A percentile compares a stretch with the other conserved stretches of the same genome.
These are phyloP conservation scores for Erethizon dorsatum DNA, from an alignment of 2,797 vertebrate species.

Conservation along the genomic window DNA sequence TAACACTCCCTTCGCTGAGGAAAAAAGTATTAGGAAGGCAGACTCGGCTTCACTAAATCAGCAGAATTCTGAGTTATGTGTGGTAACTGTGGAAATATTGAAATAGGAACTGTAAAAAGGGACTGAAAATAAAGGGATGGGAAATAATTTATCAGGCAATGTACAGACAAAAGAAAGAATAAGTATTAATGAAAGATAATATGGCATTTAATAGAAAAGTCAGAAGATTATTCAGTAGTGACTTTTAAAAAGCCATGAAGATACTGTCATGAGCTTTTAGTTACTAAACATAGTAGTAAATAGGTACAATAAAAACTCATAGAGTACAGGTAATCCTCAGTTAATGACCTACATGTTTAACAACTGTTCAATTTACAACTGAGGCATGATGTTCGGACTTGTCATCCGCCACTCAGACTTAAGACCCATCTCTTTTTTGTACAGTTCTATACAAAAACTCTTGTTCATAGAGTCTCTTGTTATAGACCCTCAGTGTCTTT, in stretches of 20 bases:
- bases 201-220: not conserved
- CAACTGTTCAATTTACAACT: not conserved
- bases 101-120: not conserved
- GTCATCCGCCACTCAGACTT: not conserved
- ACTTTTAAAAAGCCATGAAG: not conserved
- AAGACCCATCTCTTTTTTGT: not conserved
- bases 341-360: not conserved
- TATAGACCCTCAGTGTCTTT: not conserved
- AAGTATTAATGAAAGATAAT: not conserved
- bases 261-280: not conserved
- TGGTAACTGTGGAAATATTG: not conserved
- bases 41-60: not conserved
- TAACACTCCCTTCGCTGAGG: not conserved
- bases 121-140: not conserved
- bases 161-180: not conserved
- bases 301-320: not conserved
- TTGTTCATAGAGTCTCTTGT: too few species aligned
- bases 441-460: not conserved
- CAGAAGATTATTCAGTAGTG: not conserved
- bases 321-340: not conserved
- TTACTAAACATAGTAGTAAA: not conserved
- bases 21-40: not conserved
- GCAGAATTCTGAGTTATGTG: accelerated
- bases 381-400: not conserved
- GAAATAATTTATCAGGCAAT: not conserved